Conservation (phyloP, 2,797 vertebrate species). For the Cygnus olor region DNA sequence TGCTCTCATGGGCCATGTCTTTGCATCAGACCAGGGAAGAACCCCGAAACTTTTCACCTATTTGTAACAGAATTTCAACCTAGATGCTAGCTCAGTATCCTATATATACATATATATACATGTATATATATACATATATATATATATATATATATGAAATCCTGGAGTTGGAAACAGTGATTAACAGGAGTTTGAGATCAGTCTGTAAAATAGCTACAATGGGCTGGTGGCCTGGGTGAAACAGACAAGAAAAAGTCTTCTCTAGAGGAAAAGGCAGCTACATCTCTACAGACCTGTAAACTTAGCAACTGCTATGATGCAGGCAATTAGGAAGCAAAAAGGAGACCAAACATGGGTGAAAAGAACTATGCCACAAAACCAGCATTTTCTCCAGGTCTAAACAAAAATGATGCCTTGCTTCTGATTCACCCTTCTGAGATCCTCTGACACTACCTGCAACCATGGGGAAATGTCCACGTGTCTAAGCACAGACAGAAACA, state of each 20-base stretch:
- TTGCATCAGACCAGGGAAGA: background rate
- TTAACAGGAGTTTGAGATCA: background rate
- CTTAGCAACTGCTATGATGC: background rate
- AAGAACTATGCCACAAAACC: background rate
- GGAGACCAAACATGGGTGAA: background rate
- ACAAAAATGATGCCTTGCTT: background rate
- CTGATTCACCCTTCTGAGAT: slow-evolving; percentile 5
- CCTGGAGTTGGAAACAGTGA: background rate
- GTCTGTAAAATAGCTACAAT: background rate
- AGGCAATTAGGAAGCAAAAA: background rate
- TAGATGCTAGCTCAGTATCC: background rate
- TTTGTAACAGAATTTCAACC: background rate
- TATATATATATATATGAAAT: background rate
- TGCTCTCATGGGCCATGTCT: background rate
- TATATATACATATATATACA: background rate
- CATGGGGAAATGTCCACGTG: background rate
- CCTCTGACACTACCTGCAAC: background rate
- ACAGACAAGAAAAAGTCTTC: background rate
- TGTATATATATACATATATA: too few species aligned
- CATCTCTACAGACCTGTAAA: background rate
- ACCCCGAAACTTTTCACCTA: background rate
- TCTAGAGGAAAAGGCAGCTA: background rate
- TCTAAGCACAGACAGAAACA: background rate
- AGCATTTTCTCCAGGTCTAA: background rate
- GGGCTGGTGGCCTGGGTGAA: background rate